These are phyloP conservation scores for Petroica traversi DNA, from an alignment of 2,113 vertebrate species.

Conservation along the genomic window DNA sequence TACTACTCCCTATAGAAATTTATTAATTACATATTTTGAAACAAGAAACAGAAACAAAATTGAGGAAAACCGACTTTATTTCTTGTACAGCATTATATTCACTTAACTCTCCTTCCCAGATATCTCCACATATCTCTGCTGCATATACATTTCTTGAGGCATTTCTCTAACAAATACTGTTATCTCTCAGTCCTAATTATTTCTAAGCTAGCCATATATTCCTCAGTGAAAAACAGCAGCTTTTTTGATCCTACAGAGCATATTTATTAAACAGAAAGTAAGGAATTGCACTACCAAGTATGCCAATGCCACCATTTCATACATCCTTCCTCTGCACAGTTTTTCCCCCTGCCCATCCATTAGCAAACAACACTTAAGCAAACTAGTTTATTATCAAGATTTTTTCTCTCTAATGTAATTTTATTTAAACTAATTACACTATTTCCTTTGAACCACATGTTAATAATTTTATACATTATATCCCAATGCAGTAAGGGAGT, in stretches of 20 bases:
- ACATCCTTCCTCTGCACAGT: not conserved
- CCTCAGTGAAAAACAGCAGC: not conserved
- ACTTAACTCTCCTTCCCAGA: not conserved
- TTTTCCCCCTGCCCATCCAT: not conserved
- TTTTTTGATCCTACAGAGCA: not conserved
- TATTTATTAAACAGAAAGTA: not conserved
- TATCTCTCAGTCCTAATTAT: not conserved
- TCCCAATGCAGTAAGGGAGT: not conserved
- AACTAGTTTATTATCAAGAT: not conserved
- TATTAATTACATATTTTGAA: not conserved
- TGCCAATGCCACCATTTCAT: not conserved
- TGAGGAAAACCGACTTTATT: not conserved
- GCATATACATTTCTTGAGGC: not conserved
- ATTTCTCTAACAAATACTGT: not conserved
- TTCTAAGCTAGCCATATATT: not conserved
- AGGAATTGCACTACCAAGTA: not conserved
- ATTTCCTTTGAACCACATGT: not conserved
- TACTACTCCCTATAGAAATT: not conserved
- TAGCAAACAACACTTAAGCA: not conserved
- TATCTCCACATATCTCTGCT: not conserved
- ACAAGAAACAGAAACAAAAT: not conserved
- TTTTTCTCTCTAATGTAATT: not conserved
- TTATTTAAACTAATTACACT: not conserved
- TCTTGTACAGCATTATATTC: not conserved
- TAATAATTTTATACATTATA: not conserved